Evolutionary conservation across 2,797 vertebrate species (phyloP).

Genomic region (Apogon talboti): DNA sequence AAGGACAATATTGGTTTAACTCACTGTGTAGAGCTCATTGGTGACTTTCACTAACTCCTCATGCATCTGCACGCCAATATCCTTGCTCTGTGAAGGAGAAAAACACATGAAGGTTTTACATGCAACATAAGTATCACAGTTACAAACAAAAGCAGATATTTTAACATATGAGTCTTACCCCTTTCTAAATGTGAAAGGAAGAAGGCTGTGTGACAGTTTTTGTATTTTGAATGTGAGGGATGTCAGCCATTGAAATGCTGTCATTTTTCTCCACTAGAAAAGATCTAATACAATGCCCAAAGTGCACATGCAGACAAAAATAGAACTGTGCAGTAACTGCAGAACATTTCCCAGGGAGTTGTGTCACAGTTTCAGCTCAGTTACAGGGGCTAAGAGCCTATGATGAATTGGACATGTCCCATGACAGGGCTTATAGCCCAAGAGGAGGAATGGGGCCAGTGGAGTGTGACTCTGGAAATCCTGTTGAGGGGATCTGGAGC

Average conservation of each 20-base stretch:
- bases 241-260: conserved; percentile 58
- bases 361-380: conserved; percentile 59
- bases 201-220: conserved; percentile 13
- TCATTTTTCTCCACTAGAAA: conserved; percentile 65
- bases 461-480: conserved; percentile 58
- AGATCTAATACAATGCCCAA: conserved; percentile 67
- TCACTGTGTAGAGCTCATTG: conserved; percentile 95
- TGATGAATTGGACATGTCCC: conserved; percentile 69
- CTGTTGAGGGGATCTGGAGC: conserved; percentile 42
- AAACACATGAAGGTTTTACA: conserved; percentile 10
- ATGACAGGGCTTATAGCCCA: conserved; percentile 50
- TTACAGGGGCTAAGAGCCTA: conserved; percentile 59
- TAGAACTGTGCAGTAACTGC: conserved; percentile 64
- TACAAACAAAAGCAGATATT: conserved; percentile 20
- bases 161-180: conserved; percentile 13
- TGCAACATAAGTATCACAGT: neutral
- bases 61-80: conserved; percentile 95
- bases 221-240: conserved; percentile 41
- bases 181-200: conserved; percentile 15
- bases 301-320: conserved; percentile 67
- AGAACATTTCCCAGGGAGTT: conserved; percentile 60
- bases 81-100: conserved; percentile 89
- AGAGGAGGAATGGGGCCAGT: conserved; percentile 40
- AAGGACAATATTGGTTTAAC: conserved; percentile 56
- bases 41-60: conserved; percentile 96